Conservation (phyloP, 2,797 vertebrate species). For the Odontamblyopus lacepedii region DNA sequence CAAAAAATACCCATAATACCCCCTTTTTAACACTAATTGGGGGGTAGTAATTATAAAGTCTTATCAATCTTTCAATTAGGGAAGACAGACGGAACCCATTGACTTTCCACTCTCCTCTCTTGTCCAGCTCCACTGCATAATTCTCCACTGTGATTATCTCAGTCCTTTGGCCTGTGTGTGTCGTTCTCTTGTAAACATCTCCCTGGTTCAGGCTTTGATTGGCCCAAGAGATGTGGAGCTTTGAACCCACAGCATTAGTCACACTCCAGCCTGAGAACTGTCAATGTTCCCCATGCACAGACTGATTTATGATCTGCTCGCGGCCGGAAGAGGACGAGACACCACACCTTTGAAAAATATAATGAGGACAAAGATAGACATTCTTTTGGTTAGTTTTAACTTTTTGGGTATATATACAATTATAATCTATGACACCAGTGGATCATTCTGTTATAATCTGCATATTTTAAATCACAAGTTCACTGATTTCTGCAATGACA, state of each 20-base stretch:
- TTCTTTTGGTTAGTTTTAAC: not conserved
- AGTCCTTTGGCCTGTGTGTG: not conserved
- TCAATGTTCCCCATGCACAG: conserved; percentile 4
- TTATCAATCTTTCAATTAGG: not conserved
- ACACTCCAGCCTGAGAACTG: not conserved
- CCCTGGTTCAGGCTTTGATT: not conserved
- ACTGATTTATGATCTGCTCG: conserved; percentile 1
- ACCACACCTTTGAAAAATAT: not conserved
- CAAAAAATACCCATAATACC: too few species aligned
- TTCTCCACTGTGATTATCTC: not conserved
- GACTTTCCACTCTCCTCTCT: not conserved
- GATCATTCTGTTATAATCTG: too few species aligned
- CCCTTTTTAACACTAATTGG: too few species aligned
- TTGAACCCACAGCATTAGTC: not conserved
- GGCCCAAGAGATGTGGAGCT: not conserved
- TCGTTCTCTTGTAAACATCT: not conserved
- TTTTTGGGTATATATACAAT: too few species aligned
- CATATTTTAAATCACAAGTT: too few species aligned
- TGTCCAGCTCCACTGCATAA: not conserved
- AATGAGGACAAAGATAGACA: not conserved
- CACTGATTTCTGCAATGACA: too few species aligned
- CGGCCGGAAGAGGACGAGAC: not conserved
- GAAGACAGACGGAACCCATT: not conserved
- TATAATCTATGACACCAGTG: too few species aligned
- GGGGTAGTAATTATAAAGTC: too few species aligned